phyloP scores from a whole-genome alignment of 2,113 vertebrate species.

The Budorcas taxicolor region DNA sequence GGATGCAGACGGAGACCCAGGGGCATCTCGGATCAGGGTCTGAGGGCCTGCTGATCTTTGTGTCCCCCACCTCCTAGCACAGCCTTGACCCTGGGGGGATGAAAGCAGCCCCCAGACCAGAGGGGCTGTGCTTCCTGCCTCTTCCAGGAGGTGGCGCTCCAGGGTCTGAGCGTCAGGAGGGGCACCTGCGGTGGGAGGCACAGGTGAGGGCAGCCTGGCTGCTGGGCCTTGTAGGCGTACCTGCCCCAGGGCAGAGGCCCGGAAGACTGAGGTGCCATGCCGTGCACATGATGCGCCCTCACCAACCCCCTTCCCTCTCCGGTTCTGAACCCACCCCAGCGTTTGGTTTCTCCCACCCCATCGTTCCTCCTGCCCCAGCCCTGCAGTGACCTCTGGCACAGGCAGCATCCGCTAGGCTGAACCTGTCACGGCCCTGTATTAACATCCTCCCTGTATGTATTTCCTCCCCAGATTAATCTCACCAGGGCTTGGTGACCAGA shows the following conservation, averaged over 20 bases:
- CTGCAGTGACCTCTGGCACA: not conserved
- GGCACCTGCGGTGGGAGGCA: not conserved
- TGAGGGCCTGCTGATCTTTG: not conserved
- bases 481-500: constrained; percentile 37
- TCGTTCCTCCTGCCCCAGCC: not conserved
- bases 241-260: not conserved
- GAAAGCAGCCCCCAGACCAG: not conserved
- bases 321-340: not conserved
- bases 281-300: not conserved
- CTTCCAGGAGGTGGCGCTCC: constrained; percentile 65
- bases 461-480: not conserved
- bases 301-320: not conserved
- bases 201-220: not conserved
- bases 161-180: constrained; percentile 59
- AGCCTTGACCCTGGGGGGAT: too few relatives aligned
- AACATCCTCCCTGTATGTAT: not conserved
- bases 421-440: not conserved
- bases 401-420: not conserved
- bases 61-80: not conserved
- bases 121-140: constrained; percentile 53
- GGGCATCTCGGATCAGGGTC: not conserved
- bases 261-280: not conserved
- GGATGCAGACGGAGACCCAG: not conserved
- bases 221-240: not conserved
- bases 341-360: not conserved